These are phyloP conservation scores for Lasiurus borealis DNA, from an alignment of 2,113 vertebrate genomes.

Conservation along the genomic window DNA sequence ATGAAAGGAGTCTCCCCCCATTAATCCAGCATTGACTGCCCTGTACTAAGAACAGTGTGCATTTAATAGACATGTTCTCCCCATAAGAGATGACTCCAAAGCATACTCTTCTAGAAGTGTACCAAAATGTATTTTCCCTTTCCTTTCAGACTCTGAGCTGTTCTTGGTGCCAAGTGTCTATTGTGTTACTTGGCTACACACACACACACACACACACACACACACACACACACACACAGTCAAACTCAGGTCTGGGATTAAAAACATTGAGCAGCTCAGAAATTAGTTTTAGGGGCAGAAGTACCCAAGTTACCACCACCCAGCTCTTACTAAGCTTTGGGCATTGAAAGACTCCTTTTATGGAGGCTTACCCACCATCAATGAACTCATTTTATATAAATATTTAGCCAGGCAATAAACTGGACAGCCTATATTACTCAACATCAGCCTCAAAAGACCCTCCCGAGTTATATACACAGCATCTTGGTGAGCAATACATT, in stretches of 20 bases:
- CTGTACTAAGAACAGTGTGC: neutral
- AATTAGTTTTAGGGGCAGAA: slow-evolving; percentile 45
- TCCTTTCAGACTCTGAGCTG: neutral
- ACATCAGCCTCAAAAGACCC: slow-evolving; percentile 78
- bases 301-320: slow-evolving; percentile 44
- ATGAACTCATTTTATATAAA: slow-evolving; percentile 82
- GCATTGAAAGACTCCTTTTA: slow-evolving; percentile 66
- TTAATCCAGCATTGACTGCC: neutral
- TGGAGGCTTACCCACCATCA: slow-evolving; percentile 68
- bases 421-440: slow-evolving; percentile 83
- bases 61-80: slow-evolving; percentile 9
- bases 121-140: slow-evolving; percentile 4
- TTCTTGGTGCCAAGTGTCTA: slow-evolving; percentile 8
- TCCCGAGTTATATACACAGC: slow-evolving; percentile 67
- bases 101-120: neutral
- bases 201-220: neutral
- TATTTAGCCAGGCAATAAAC: slow-evolving; percentile 84
- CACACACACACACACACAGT: neutral
- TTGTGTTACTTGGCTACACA: neutral
- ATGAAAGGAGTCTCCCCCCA: neutral
- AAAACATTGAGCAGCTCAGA: slow-evolving; percentile 42
- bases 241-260: slow-evolving; percentile 22
- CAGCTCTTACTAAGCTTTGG: slow-evolving; percentile 58
- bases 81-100: neutral
- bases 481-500: slow-evolving; percentile 78